Percentiles rank a stretch among this genome's conserved stretches.
Evolutionary conservation across 2,888 invertebrate species (phyloP).

Genomic region (Trisateles emortualis): DNA sequence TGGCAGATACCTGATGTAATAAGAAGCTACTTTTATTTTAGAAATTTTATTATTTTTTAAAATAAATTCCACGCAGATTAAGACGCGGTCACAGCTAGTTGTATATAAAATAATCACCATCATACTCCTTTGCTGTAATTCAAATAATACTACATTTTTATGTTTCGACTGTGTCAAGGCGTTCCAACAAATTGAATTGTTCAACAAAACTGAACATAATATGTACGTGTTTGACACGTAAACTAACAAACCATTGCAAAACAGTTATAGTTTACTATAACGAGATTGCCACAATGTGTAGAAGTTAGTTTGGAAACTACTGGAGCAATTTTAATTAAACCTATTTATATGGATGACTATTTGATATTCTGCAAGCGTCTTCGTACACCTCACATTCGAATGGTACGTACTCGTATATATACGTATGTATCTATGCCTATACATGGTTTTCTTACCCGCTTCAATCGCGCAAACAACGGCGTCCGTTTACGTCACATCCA

Average conservation of each 20-base stretch:
- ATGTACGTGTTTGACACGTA: neutral
- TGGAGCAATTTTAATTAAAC: constrained; percentile 43
- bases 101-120: no score
- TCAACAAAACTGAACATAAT: neutral
- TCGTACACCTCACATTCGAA: constrained; percentile 12
- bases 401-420: constrained; percentile 8
- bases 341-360: constrained; percentile 18
- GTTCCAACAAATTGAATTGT: neutral
- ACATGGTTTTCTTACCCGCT: constrained; percentile 4
- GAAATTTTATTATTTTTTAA: no score
- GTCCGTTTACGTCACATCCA: constrained; percentile 1
- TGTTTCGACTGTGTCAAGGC: no score
- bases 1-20: no score
- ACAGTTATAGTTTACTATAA: constrained; percentile 17
- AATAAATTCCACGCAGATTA: no score
- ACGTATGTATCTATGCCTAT: constrained; percentile 23
- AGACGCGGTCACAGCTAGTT: no score
- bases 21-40: no score
- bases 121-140: no score
- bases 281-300: constrained; percentile 21
- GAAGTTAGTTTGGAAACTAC: constrained; percentile 23
- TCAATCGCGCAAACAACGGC: neutral
- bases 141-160: no score
- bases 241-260: constrained; percentile 20
- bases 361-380: constrained; percentile 41